Base-by-base conservation (phyloP, 2,888 invertebrate species). In the Drosophila maculinotata region DNA sequence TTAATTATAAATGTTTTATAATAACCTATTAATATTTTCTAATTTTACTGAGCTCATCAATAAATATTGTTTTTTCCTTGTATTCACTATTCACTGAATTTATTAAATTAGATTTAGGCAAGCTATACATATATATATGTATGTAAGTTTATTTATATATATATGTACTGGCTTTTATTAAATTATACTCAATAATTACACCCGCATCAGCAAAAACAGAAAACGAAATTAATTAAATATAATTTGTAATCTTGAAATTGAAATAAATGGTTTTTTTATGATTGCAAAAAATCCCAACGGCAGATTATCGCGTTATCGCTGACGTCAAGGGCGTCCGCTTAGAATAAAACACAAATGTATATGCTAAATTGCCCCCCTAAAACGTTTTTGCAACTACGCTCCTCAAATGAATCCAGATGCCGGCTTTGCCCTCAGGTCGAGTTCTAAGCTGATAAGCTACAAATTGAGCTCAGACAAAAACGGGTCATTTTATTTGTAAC, bases 371-470 rank as follows among this genome's bases (percentile, higher is more conserved):
- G 25, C 74, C 69, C 69, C 72, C 25, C 23, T 33, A 1, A 36
- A 66, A 7, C 0, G 3, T 3, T 9, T 15, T 41, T 2, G 39
- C 14, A 35, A 26, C 67, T 39, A 33, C 69, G 49, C 39, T 48
- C 30, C 7, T n/a, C n/a, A 14, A 6, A 9, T 23, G 3, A 44
- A 17, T 3, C 26, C 36, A 58, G 30, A 48, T 60, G 26, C 15
- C 20, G 36, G 14, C 5, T 44, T 30, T 14, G 33, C 14, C 26
- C 35, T 9, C 28, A 14, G 70, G 36, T 68, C 69, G 38, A 33
- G 9, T 20, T 30, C n/a, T 35, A 28, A n/a, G 26, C 26, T 38
- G 70, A 70, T 70, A 69, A 68, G 42, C 38, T 9, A n/a, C 7
- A 15, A 14, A 28, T 33, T 9, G 25, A 65, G 14, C 41, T 17